phyloP scores from a whole-genome alignment of 2,113 vertebrate genomes.

The Periophthalmus modestus region DNA sequence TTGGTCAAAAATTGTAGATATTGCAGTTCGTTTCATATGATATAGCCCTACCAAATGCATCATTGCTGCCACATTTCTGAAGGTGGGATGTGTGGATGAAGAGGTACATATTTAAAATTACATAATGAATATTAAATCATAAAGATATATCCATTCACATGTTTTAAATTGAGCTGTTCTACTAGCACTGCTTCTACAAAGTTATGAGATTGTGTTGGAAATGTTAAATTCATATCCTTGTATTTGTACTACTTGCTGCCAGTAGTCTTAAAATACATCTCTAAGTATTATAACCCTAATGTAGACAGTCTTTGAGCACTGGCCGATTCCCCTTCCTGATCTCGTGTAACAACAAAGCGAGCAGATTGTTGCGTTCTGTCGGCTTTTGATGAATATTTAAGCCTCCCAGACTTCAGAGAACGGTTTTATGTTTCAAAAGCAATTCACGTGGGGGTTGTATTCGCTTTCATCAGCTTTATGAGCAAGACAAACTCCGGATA shows the following conservation, averaged over 20 bases:
- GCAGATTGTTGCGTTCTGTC: constrained; percentile 20
- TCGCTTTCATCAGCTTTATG: constrained; percentile 41
- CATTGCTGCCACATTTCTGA: too few relatives aligned
- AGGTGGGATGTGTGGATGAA: too few relatives aligned
- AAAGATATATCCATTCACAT: not conserved
- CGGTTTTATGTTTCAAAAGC: constrained; percentile 31
- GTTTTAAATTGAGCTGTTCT: not conserved
- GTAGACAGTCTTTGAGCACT: not conserved
- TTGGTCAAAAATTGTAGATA: too few relatives aligned
- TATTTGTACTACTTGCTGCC: constrained; percentile 7
- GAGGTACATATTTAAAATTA: too few relatives aligned
- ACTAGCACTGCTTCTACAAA: not conserved
- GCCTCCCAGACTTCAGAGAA: constrained; percentile 20
- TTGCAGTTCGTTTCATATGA: too few relatives aligned
- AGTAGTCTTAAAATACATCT: constrained; percentile 9
- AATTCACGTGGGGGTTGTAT: constrained; percentile 29
- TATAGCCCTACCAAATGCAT: too few relatives aligned
- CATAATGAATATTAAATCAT: too few relatives aligned
- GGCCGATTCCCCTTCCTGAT: constrained; percentile 11
- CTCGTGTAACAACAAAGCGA: constrained; percentile 14
- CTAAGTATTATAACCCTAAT: not conserved
- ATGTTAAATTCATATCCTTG: not conserved
- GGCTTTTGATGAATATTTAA: constrained; percentile 45
- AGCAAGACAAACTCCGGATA: constrained; percentile 29
- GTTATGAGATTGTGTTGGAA: not conserved